Evolutionary conservation across 2,888 invertebrate species (phyloP), one percentile per base, ranked within the genome.

Genomic region (Machimus rusticus): DNA sequence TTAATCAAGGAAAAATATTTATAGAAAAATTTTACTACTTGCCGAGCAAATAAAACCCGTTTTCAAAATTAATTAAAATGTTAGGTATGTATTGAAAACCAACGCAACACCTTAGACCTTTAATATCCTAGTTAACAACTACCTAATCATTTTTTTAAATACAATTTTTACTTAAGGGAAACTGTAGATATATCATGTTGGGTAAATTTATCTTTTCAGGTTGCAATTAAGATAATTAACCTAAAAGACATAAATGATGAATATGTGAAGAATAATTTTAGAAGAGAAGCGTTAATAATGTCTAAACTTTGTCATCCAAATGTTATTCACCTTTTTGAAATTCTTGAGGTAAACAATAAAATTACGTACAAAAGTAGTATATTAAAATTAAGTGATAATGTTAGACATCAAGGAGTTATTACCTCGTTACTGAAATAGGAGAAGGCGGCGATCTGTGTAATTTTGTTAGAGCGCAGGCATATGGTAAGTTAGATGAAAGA

Each of bases 211-310:
- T 77, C 1, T 77, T 39, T 77, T 16, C 91, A 95, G 95, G 96
- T 96, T 90, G 96, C 96, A 19, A 94, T 96, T 87, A 96, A 96
- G 93, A 94, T 96, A 90, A 96, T 96, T 91, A 96, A 96, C 92
- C 93, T 95, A 88, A 94, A 94, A 76, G 94, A 94, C 90, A 95
- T 96, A 90, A 95, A 95, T 90, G 96, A 96, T 91, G 95, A 95
- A 88, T 96, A 96, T 91, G 95, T 96, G 1, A 93, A 95, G 12
- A 94, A 94, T 87, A 95, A 96, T 93, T 92, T 96, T 88, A 95
- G 95, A 90, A 93, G 96, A 55, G 96, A 96, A 91, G 96, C 96
- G 3, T 93, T 94, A 81, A 94, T 96, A 77, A 94, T 96, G 94
- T 94, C 95, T 4, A 94, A 94, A 89, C 93, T 96, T 85, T 94